Conservation (phyloP, 2,888 invertebrate genomes). For the Protodeltote pygarga region DNA sequence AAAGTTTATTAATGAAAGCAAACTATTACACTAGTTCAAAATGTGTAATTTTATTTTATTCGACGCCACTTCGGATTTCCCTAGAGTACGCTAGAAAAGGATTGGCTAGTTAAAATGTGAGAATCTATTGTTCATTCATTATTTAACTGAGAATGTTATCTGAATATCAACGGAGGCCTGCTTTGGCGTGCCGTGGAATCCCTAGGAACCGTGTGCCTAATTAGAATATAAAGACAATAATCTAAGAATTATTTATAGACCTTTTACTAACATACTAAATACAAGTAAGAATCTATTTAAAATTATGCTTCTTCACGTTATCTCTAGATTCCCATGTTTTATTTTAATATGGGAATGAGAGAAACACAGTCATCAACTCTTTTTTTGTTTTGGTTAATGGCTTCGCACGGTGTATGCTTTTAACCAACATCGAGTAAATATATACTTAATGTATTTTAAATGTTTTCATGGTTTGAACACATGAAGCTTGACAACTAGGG, state of each 20-base stretch:
- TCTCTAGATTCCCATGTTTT: conserved; percentile 6
- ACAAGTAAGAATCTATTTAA: conserved; percentile 12
- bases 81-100: conserved; percentile 41
- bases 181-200: conserved; percentile 42
- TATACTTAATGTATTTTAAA: no score
- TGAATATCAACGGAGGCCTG: conserved; percentile 35
- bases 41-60: conserved; percentile 9
- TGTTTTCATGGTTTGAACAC: no score
- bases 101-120: conserved; percentile 42
- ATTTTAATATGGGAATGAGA: conserved; percentile 18
- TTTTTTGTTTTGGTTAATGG: no score
- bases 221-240: conserved; percentile 46
- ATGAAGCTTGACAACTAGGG: no score
- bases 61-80: conserved; percentile 32
- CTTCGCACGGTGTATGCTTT: no score
- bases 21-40: background rate
- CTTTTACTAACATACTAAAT: conserved; percentile 25
- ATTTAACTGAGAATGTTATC: conserved; percentile 49
- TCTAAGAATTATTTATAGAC: conserved; percentile 25
- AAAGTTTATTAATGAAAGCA: conserved; percentile 2
- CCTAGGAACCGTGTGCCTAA: conserved; percentile 31
- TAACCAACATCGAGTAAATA: no score
- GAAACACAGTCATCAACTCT: conserved; percentile 2
- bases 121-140: conserved; percentile 53
- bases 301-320: conserved; percentile 12